These are phyloP conservation scores for Babylonia areolata DNA, from an alignment of 1,140 invertebrate genomes.

Conservation along the genomic window DNA sequence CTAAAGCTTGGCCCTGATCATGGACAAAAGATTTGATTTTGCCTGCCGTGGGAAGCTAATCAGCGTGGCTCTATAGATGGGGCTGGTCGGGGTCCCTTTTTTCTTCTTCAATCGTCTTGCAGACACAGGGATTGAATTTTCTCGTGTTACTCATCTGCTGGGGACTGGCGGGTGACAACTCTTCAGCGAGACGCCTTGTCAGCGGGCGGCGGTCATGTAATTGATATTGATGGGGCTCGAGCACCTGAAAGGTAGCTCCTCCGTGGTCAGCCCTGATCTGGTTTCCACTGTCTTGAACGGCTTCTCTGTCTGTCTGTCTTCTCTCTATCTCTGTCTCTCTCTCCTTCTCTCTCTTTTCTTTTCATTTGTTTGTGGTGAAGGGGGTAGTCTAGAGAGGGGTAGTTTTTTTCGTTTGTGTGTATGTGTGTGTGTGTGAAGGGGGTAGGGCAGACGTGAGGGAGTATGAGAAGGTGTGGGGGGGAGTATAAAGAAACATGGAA, in stretches of 20 bases:
- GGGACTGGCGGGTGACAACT: slow-evolving; percentile 14
- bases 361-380: not conserved
- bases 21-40: slow-evolving; percentile 30
- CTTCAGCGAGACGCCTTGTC: slow-evolving; percentile 15
- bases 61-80: not conserved
- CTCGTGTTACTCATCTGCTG: not conserved
- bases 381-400: not conserved
- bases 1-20: not conserved
- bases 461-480: not conserved
- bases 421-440: too few species aligned
- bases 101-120: not conserved
- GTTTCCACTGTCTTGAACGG: not conserved
- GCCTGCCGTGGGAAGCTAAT: slow-evolving; percentile 11
- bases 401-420: too few species aligned
- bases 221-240: slow-evolving; percentile 13
- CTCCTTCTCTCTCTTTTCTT: not conserved
- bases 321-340: not conserved
- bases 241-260: slow-evolving; percentile 16
- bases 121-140: slow-evolving; percentile 12
- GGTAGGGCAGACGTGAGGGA: not conserved
- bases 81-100: not conserved
- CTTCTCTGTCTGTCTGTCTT: not conserved
- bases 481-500: too few species aligned
- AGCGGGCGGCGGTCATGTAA: not conserved
- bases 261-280: not conserved